These are phyloP conservation scores for Automeris io DNA, from an alignment of 2,888 invertebrate genomes.

Conservation along the genomic window DNA sequence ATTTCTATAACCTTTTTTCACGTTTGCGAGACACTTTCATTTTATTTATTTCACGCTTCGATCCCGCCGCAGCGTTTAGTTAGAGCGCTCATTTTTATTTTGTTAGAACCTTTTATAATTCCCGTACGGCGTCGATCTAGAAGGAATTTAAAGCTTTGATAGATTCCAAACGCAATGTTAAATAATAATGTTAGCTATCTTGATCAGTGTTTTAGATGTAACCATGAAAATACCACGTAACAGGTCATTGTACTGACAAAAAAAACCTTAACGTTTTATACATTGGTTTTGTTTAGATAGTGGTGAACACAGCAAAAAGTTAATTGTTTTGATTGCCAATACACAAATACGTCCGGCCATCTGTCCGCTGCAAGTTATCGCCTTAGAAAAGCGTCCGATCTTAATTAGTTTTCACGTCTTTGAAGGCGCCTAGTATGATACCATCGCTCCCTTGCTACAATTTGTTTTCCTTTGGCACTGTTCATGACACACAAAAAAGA, in stretches of 20 bases:
- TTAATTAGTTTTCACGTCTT: constrained; percentile 76
- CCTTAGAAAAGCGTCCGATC: constrained; percentile 72
- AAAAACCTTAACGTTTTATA: constrained; percentile 21
- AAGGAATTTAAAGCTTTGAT: constrained; percentile 15
- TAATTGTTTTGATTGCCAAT: constrained; percentile 75
- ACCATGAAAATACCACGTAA: constrained; percentile 18
- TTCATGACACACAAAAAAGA: constrained; percentile 53
- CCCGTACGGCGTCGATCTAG: constrained; percentile 22
- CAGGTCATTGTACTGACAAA: constrained; percentile 32
- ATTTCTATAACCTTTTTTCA: constrained; percentile 57
- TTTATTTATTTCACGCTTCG: constrained; percentile 71
- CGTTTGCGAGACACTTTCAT: constrained; percentile 59
- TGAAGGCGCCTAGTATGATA: constrained; percentile 72
- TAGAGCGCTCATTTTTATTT: constrained; percentile 46
- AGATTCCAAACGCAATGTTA: constrained; percentile 10
- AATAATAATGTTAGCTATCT: background rate
- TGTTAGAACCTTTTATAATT: constrained; percentile 45
- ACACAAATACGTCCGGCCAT: constrained; percentile 63
- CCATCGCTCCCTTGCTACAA: constrained; percentile 71
- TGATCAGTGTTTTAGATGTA: constrained; percentile 17
- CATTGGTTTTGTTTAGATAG: constrained; percentile 52
- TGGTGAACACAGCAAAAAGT: constrained; percentile 63
- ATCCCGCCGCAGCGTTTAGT: constrained; percentile 61
- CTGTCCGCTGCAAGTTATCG: constrained; percentile 68
- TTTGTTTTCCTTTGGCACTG: constrained; percentile 72